These are phyloP conservation scores for Tachyglossus aculeatus DNA, from an alignment of 2,797 vertebrate genomes.

Conservation along the genomic window DNA sequence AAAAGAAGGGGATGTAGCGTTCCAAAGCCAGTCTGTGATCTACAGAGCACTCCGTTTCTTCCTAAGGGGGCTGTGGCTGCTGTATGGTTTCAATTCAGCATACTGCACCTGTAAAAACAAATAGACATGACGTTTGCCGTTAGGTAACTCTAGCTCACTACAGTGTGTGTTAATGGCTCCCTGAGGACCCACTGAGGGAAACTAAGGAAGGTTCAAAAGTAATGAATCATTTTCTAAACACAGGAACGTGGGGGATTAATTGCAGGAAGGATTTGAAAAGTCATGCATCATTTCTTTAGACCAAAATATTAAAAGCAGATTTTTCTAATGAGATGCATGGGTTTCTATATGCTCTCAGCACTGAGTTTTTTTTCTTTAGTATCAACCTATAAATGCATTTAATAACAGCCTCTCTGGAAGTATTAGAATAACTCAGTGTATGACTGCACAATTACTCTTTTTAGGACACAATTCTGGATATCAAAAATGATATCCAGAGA, in stretches of 20 bases:
- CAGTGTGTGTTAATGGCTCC: conserved; percentile 90
- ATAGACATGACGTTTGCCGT: conserved; percentile 84
- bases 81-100: conserved; percentile 82
- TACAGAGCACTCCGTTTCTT: conserved; percentile 84
- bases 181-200: conserved; percentile 82
- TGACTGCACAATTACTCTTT: background rate
- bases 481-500: conserved; percentile 29
- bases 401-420: conserved; percentile 42
- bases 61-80: conserved; percentile 81
- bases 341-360: conserved; percentile 64
- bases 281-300: conserved; percentile 90
- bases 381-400: conserved; percentile 34
- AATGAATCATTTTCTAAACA: conserved; percentile 99
- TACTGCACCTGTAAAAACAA: conserved; percentile 99
- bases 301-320: conserved; percentile 92
- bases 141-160: conserved; percentile 90
- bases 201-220: conserved; percentile 88
- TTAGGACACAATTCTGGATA: conserved; percentile 13
- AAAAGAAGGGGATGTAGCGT: background rate
- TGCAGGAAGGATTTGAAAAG: conserved; percentile 97
- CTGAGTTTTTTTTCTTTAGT: conserved; percentile 16
- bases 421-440: conserved; percentile 39
- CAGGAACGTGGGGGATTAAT: conserved; percentile 97
- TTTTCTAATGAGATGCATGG: conserved; percentile 76
- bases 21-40: conserved; percentile 36